Evolutionary conservation across 2,888 invertebrate genomes (phyloP), one percentile per base, ranked within the genome.

Genomic region (Physocephala rufipes): DNA sequence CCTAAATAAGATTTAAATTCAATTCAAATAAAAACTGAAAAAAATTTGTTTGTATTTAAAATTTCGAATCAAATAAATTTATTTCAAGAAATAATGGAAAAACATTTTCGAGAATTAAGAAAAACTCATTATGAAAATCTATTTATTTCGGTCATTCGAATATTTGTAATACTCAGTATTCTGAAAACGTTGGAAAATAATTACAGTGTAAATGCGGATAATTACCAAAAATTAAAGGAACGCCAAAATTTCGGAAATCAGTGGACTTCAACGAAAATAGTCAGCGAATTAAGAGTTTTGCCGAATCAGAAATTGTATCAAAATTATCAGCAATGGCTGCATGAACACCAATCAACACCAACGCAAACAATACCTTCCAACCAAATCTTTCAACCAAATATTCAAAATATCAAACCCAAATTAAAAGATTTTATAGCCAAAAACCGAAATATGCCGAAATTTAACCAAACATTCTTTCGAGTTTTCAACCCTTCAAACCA

Each of bases 321-420:
- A 5, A 16, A 49, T n/a, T 5, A 49, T n/a, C 5, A 24, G 28
- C 28, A 59, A 16, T 0, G n/a, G n/a, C 28, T 15, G 45, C 24
- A 63, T 5, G 4, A 15, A 1, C 16, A 26, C 5, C 47, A 64
- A 64, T 26, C 45, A 24, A 28, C 1, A 16, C n/a, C 16, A 61
- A 7, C 1, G 1, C n/a, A 28, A 4, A 36, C 30, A n/a, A n/a
- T 19, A 61, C 16, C 30, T n/a, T n/a, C n/a, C n/a, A n/a, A 24
- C 24, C 59, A 59, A 59, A 9, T 28, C 28, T 28, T 28, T 15
- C 62, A 62, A 62, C 45, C 24, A 45, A 55, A 55, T 26, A 9
- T 26, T 26, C 13, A n/a, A 26, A 55, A n/a, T 13, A 26, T 26
- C 55, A 19, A 3, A 19, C 24, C 5, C 55, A 55, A 55, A 55